These are phyloP conservation scores for Galendromus occidentalis DNA, from an alignment of 1,140 invertebrate species.

Conservation along the genomic window DNA sequence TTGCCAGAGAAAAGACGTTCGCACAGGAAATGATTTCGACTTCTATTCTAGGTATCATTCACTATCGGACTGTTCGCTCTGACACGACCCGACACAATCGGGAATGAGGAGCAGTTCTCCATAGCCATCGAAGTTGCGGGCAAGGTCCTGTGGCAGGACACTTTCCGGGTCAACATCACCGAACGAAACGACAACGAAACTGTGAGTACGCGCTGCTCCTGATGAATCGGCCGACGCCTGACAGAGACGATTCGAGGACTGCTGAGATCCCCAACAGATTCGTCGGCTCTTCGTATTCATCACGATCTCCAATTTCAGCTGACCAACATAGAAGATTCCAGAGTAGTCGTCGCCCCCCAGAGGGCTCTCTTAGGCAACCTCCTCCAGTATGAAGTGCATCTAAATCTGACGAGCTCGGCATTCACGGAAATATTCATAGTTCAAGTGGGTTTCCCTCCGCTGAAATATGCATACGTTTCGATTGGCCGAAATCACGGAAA, in stretches of 20 bases:
- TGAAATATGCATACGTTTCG: too few species aligned
- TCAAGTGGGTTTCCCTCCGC: background rate
- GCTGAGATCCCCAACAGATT: background rate
- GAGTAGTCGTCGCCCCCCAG: slow-evolving; percentile 7
- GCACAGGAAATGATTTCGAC: too few species aligned
- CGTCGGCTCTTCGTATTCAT: background rate
- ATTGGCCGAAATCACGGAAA: too few species aligned
- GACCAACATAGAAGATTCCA: slow-evolving; percentile 8
- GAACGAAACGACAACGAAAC: slow-evolving; percentile 11
- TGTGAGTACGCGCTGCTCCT: background rate
- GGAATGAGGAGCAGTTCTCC: background rate
- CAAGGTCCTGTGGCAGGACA: background rate
- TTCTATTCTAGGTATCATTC: slow-evolving; percentile 3
- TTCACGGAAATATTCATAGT: slow-evolving; percentile 4
- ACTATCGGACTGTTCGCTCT: slow-evolving; percentile 4
- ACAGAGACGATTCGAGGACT: background rate
- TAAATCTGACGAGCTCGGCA: background rate
- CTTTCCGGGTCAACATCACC: slow-evolving; percentile 2
- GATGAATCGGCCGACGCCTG: background rate
- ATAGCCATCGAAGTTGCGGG: background rate
- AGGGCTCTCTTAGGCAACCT: slow-evolving; percentile 9
- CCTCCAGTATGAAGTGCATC: slow-evolving; percentile 9
- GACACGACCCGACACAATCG: background rate
- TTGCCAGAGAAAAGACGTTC: too few species aligned
- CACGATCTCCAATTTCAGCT: background rate